phyloP scores from a whole-genome alignment of 1,140 invertebrate species.

The Zaprionus africanus region DNA sequence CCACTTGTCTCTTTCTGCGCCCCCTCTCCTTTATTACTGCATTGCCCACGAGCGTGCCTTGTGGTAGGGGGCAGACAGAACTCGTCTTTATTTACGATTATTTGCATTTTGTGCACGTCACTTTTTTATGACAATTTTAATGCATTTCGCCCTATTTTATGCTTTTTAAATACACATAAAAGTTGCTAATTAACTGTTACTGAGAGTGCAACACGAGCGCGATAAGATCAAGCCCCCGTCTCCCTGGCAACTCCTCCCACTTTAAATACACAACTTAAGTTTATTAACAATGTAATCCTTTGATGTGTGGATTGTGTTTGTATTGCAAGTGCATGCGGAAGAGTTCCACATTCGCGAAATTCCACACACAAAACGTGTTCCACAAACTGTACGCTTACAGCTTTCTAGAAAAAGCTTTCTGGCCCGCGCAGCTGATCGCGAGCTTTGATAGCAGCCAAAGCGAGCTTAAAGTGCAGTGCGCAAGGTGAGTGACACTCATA shows the following conservation, averaged over 20 bases:
- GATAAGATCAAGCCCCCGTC: neutral
- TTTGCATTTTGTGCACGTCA: constrained; percentile 54
- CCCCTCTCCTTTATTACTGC: neutral
- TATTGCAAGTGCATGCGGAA: neutral
- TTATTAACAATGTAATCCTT: neutral
- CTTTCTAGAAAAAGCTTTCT: constrained; percentile 15
- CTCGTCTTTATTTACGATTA: constrained; percentile 3
- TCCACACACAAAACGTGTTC: constrained; percentile 8
- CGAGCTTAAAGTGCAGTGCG: constrained; percentile 34
- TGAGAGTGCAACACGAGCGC: constrained; percentile 8
- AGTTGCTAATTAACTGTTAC: constrained; percentile 10
- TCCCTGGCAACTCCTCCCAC: neutral
- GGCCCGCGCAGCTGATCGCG: constrained; percentile 25
- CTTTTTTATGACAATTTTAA: constrained; percentile 36
- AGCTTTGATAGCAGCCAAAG: constrained; percentile 29
- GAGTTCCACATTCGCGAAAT: constrained; percentile 10
- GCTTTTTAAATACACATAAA: constrained; percentile 38
- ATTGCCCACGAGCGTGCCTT: neutral
- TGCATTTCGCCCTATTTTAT: constrained; percentile 36
- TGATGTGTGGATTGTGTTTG: neutral
- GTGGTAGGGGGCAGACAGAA: neutral
- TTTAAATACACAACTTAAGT: constrained; percentile 5
- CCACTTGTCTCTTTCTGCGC: neutral
- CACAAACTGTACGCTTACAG: constrained; percentile 32
- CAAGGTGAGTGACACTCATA: neutral